Evolutionary conservation across 2,113 vertebrate species (phyloP).

Genomic region (Saccopteryx bilineata): DNA sequence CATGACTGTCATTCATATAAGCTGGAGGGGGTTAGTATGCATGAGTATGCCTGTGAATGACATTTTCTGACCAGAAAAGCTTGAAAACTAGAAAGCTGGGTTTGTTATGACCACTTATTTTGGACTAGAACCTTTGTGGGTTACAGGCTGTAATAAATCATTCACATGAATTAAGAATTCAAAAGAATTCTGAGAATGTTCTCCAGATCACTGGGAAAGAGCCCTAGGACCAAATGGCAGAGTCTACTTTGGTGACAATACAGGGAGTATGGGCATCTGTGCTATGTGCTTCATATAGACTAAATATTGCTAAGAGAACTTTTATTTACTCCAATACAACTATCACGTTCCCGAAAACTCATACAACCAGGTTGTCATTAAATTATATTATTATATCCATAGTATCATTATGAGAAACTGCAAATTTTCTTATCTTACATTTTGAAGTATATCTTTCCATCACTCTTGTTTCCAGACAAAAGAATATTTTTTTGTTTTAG

Average conservation of each 20-base stretch:
- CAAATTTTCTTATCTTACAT: neutral
- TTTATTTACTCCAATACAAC: neutral
- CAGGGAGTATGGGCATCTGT: neutral
- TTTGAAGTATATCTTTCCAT: neutral
- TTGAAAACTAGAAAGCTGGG: neutral
- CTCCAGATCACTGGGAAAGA: neutral
- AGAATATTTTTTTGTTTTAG: neutral
- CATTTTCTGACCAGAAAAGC: neutral
- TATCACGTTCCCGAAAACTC: neutral
- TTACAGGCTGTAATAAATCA: neutral
- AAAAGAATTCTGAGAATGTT: neutral
- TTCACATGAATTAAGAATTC: neutral
- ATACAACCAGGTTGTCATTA: neutral
- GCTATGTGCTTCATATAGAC: neutral
- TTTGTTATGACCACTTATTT: neutral
- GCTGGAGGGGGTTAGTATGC: neutral
- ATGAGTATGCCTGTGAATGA: neutral
- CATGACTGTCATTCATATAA: neutral
- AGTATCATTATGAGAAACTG: neutral
- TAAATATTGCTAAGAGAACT: neutral
- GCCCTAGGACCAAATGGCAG: neutral
- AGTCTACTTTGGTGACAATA: neutral
- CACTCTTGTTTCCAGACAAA: neutral
- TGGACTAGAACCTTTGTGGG: neutral
- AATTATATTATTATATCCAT: neutral